Percentiles rank a stretch among this genome's conserved stretches.
Conservation (phyloP, 2,113 vertebrate species). For the Pycnonotus jocosus region DNA sequence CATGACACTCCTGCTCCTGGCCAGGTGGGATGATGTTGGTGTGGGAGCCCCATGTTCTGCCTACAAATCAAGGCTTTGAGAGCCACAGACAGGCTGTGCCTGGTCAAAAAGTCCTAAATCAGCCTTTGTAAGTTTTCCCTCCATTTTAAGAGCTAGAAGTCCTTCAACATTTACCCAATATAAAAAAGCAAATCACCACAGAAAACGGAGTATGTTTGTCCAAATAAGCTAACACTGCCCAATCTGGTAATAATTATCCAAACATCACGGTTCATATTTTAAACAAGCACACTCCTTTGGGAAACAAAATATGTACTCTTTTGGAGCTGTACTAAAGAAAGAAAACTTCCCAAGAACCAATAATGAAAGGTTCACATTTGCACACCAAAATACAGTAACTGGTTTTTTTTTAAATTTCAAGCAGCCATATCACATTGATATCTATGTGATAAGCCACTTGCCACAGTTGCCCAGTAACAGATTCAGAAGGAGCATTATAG, state of each 20-base stretch:
- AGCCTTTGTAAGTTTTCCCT: background rate
- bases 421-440: background rate
- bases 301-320: background rate
- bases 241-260: background rate
- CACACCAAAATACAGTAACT: background rate
- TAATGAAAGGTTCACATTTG: background rate
- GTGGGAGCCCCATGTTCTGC: background rate
- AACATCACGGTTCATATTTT: background rate
- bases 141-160: background rate
- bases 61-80: background rate
- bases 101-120: background rate
- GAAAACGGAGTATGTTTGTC: rapidly evolving
- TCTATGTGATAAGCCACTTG: background rate
- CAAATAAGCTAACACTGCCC: background rate
- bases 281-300: background rate
- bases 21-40: background rate
- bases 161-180: background rate
- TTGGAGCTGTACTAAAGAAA: background rate
- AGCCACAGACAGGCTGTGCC: background rate
- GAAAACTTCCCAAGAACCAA: background rate
- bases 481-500: background rate
- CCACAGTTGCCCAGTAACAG: background rate
- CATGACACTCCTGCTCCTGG: background rate
- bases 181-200: background rate
- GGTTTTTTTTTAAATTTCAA: background rate